Percentiles rank a stretch among this genome's conserved stretches.
phyloP scores from a whole-genome alignment of 2,888 invertebrate species.

The Metopia argyrocephala region DNA sequence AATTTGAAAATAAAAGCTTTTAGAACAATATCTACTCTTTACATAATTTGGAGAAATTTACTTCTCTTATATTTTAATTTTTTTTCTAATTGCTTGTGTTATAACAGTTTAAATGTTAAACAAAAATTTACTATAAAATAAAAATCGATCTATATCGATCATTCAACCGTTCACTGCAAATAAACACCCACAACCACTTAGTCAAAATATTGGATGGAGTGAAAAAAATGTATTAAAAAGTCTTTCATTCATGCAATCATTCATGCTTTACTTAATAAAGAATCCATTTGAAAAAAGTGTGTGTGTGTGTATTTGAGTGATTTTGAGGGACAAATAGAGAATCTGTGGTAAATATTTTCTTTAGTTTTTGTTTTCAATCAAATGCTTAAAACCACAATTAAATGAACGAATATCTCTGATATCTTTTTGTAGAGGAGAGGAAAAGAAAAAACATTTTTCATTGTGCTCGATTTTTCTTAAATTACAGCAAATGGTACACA shows the following conservation, averaged over 20 bases:
- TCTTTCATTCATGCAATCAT: neutral
- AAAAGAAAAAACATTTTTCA: neutral
- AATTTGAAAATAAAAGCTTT: neutral
- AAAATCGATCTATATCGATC: neutral
- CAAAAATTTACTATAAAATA: neutral
- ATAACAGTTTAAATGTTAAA: neutral
- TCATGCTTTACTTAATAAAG: conserved; percentile 13
- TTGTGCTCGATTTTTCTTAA: too few relatives aligned
- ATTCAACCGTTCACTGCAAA: neutral
- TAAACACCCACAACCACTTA: neutral
- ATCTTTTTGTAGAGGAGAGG: neutral
- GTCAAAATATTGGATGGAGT: neutral
- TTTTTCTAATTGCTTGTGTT: too few relatives aligned
- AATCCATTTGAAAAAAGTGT: conserved; percentile 13
- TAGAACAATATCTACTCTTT: neutral
- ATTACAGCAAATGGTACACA: too few relatives aligned
- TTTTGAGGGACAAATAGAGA: neutral
- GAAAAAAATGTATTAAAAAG: neutral
- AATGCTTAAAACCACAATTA: conserved; percentile 20
- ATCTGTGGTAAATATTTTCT: conserved; percentile 9
- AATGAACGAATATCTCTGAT: conserved; percentile 48
- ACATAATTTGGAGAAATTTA: neutral
- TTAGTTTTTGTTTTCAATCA: conserved; percentile 4
- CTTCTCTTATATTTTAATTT: neutral
- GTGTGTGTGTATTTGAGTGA: conserved; percentile 6